A percentile compares a stretch with the other conserved stretches of the same genome.
Conservation (phyloP, 2,113 vertebrate species). For the Muscicapa adusta region DNA sequence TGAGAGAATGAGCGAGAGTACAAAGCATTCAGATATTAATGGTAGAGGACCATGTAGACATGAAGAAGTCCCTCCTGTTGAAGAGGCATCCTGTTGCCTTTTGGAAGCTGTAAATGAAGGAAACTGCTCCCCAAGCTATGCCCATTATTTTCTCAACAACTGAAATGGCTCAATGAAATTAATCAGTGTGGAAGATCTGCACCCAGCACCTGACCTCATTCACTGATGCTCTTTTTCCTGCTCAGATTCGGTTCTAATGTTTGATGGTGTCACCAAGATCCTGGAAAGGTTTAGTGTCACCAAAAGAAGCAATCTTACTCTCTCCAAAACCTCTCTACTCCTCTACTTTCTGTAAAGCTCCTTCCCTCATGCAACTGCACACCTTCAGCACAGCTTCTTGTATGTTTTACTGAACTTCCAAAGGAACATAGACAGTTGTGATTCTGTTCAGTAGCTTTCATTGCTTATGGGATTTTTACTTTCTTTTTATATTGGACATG, state of each 20-base stretch:
- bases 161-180: background rate
- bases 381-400: background rate
- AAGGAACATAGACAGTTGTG: rapidly evolving
- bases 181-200: background rate
- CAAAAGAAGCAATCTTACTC: background rate
- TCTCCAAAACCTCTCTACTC: background rate
- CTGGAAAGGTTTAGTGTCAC: background rate
- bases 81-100: background rate
- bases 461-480: background rate
- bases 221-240: background rate
- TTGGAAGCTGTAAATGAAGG: background rate
- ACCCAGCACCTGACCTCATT: background rate
- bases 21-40: background rate
- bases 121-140: background rate
- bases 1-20: rapidly evolving
- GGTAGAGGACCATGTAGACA: background rate
- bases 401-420: background rate
- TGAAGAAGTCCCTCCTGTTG: background rate
- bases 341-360: background rate
- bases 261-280: background rate
- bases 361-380: background rate
- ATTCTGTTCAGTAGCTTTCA: rapidly evolving
- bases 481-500: background rate
- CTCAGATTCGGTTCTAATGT: background rate
- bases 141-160: background rate